Evolutionary conservation across 1,140 invertebrate species (phyloP), one percentile per base, ranked within the genome.

Genomic region (Whitmania pigra): DNA sequence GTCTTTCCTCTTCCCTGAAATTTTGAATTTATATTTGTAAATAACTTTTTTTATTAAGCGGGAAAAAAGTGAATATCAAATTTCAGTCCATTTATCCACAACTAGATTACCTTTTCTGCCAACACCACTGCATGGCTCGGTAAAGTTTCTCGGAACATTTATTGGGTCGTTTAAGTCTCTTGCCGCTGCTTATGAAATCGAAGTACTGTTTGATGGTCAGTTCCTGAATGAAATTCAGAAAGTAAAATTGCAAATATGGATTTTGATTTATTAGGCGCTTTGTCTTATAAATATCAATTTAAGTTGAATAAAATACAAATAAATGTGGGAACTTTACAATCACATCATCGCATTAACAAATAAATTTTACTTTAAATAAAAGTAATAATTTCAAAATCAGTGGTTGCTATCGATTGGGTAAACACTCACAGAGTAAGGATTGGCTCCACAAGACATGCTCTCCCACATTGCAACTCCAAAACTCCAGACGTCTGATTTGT

Each of bases 391-490:
- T 63, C 57, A 17, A 25, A 11, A 63, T 63, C 57, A 31, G 22
- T 18, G 22, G 11, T 25, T 36, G 54, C 29, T 1, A 13, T 63
- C 57, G 22, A 63, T 13, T 25, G 22, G 20, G 29, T 31, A 63
- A 31, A 22, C 2, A 11, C 43, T 49, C 18, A 70, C 69, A n/a
- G 40, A 27, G 43, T 70, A 70, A 0, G 69, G 69, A 20, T 15
- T 54, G 20, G 25, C 53, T 13, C 31, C 36, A 53, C 53, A 70
- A 18, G 69, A 70, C 22, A 53, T 53, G n/a, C 22, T 49, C 43
- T 70, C 69, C 69, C 69, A 70, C 40, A 70, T 49, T 13, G 53
- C 27, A n/a, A 70, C 49, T 53, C 69, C 69, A n/a, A 70, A 70
- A 49, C 43, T 70, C 69, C 69, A 70, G 25, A 53, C 69, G 25